Evolutionary conservation across 92 coral and sea anemone species (phyloP), one percentile per base, ranked within the genome.

Genomic region (Paragorgia papillata): DNA sequence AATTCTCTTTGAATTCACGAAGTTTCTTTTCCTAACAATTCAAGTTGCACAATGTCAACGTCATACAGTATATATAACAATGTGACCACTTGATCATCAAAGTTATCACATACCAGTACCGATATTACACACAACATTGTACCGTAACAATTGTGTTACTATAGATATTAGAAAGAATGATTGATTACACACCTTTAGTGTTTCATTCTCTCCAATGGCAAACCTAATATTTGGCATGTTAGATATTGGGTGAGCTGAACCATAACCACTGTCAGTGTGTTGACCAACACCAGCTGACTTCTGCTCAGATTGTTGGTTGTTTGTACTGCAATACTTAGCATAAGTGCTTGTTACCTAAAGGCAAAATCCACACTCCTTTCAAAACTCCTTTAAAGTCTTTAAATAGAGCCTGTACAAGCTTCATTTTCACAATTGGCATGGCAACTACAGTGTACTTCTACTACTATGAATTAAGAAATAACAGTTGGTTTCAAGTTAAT

Each of bases 211-310:
- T 13, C 80, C 82, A 62, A 62, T 86, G 34, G 85, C 80, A 65
- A 88, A 94, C 34, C 69, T 68, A 59, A 94, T 84, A 62, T 77
- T 83, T 62, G 97, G 88, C 37, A 90, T 89, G 79, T 94, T 94
- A 14, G 98, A 94, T 43, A 62, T 78, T 24, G 86, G 62, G 65
- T 93, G 85, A 49, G 87, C 86, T 69, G 91, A 91, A 37, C 97
- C 97, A 57, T 53, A 71, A 37, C n/a, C n/a, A 37, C 2, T 15
- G n/a, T 46, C 53, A 7, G 2, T 7, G 2, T 46, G 53, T 2
- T 2, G 53, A 46, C 53, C n/a, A 46, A 6, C 15, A 7, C 53
- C 53, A 46, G 14, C 12, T 12, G 5, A 5, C 12, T 15, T 46
- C 53, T 15, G 9, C 2, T 46, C 15, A 46, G 2, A 2, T 46